phyloP scores from a whole-genome alignment of 2,113 vertebrate species.

The Pteruthius melanotis region DNA sequence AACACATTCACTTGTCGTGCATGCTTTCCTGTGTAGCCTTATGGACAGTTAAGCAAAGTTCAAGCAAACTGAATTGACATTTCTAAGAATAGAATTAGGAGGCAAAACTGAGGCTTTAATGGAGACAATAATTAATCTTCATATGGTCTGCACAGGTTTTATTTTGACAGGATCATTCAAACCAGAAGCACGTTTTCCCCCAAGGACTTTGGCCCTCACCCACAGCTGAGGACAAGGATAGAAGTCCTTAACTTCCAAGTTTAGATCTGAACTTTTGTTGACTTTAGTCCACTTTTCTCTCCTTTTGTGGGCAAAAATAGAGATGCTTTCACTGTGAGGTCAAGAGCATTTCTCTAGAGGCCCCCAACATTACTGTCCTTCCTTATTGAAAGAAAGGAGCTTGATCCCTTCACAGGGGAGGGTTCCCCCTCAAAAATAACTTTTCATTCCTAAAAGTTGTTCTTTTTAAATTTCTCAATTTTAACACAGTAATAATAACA shows the following conservation, averaged over 20 bases:
- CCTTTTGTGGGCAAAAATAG: not conserved
- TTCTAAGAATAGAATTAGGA: not conserved
- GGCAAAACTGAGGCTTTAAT: not conserved
- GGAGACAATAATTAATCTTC: not conserved
- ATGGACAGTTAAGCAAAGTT: not conserved
- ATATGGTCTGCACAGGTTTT: not conserved
- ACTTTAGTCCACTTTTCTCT: not conserved
- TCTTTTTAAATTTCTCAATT: not conserved
- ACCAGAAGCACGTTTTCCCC: not conserved
- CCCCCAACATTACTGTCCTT: not conserved
- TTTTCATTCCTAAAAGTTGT: not conserved
- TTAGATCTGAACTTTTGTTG: not conserved
- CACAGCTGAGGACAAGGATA: not conserved
- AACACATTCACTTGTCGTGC: not conserved
- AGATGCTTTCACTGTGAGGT: not conserved
- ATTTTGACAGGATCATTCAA: not conserved
- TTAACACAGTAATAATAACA: not conserved
- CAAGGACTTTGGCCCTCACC: not conserved
- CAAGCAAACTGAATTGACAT: not conserved
- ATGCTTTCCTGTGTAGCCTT: not conserved
- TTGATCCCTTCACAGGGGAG: not conserved
- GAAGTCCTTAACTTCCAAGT: not conserved
- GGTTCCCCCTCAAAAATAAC: not conserved
- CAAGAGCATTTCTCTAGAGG: not conserved
- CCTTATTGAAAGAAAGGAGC: not conserved